Conservation (phyloP, 2,888 invertebrate species). For the Margaritifera margaritifera region DNA sequence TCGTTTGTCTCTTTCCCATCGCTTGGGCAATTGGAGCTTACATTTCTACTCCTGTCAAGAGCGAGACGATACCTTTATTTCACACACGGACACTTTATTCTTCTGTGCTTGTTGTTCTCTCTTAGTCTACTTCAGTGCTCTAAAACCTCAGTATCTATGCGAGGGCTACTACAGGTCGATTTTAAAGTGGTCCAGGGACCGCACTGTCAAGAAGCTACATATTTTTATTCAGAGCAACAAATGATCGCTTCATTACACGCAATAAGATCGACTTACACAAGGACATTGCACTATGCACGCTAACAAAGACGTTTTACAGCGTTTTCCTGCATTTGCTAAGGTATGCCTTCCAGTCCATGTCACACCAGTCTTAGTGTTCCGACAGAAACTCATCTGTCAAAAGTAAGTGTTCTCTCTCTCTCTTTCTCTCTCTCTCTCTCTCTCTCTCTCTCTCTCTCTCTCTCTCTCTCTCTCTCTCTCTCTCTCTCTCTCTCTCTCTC, state of each 20-base stretch:
- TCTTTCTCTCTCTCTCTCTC: neutral
- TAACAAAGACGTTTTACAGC: constrained; percentile 44
- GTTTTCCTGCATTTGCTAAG: constrained; percentile 57
- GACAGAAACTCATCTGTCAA: constrained; percentile 41
- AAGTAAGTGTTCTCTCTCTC: constrained; percentile 33
- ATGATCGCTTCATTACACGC: constrained; percentile 50
- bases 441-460: no score
- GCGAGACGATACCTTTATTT: constrained; percentile 45
- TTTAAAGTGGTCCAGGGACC: constrained; percentile 60
- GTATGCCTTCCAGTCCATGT: constrained; percentile 60
- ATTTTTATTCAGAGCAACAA: constrained; percentile 46
- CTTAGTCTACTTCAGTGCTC: constrained; percentile 50
- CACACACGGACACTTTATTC: constrained; percentile 50
- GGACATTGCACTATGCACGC: constrained; percentile 49
- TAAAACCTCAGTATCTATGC: constrained; percentile 49
- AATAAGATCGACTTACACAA: constrained; percentile 52
- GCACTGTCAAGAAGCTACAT: constrained; percentile 45
- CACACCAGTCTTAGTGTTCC: constrained; percentile 55
- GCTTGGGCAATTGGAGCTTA: constrained; percentile 59
- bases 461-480: no score
- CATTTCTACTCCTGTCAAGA: constrained; percentile 48
- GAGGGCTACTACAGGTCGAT: constrained; percentile 59
- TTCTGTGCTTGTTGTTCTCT: constrained; percentile 54
- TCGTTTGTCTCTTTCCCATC: constrained; percentile 54
- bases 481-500: no score